Percentiles rank a stretch among this genome's conserved stretches.
Evolutionary conservation across 23 tunicate species (phyloP).

Genomic region (Phallusia fumigata): DNA sequence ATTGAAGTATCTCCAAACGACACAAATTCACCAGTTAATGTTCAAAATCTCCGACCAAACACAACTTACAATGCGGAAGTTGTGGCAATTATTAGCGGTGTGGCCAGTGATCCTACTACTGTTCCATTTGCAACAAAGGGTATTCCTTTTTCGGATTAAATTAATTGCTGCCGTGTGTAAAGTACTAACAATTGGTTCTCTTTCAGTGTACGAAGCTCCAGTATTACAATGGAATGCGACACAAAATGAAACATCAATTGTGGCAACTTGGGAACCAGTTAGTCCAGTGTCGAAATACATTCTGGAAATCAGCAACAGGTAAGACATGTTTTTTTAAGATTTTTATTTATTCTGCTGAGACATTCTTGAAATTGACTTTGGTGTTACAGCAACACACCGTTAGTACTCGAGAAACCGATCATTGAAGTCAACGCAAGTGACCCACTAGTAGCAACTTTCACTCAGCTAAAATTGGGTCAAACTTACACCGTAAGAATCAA

Average conservation of each 20-base stretch:
- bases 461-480: not conserved
- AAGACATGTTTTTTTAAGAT: not conserved
- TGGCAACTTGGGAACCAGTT: slow-evolving; percentile 21
- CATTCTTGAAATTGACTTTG: not conserved
- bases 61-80: not conserved
- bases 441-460: not conserved
- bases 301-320: slow-evolving; percentile 15
- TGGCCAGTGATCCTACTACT: not conserved
- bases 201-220: not conserved
- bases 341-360: not conserved
- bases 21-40: not conserved
- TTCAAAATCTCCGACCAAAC: not conserved
- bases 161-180: not conserved
- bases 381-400: not conserved
- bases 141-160: not conserved
- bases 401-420: not conserved
- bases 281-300: slow-evolving; percentile 19
- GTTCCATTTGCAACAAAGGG: slow-evolving; percentile 7
- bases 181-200: not conserved
- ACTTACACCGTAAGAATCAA: not conserved
- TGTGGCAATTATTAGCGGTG: slow-evolving; percentile 4
- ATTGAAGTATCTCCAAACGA: not conserved
- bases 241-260: not conserved
- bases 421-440: not conserved
- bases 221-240: slow-evolving; percentile 5